These are phyloP conservation scores for Stegana nigrithorax DNA, from an alignment of 2,888 invertebrate species.

Conservation along the genomic window DNA sequence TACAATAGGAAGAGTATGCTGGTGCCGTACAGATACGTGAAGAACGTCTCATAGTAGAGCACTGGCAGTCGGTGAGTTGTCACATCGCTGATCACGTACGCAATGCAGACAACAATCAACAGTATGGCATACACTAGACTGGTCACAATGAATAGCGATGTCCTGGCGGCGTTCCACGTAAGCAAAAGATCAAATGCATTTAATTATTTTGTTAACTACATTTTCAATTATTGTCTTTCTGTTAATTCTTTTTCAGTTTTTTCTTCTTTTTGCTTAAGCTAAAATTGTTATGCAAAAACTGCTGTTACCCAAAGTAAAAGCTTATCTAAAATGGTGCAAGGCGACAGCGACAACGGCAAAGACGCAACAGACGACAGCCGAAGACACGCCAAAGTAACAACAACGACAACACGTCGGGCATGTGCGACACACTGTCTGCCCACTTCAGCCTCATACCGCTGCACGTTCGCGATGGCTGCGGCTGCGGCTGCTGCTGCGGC, in stretches of 20 bases:
- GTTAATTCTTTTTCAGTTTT: no score
- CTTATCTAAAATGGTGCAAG: neutral
- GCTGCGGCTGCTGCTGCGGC: neutral
- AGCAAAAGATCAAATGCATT: no score
- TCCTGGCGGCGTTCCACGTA: no score
- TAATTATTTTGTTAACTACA: no score
- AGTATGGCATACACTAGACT: conserved; percentile 97
- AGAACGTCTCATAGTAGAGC: conserved; percentile 95
- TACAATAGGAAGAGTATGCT: conserved; percentile 93
- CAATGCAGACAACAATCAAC: conserved; percentile 91
- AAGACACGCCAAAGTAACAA: neutral
- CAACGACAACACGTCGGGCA: neutral
- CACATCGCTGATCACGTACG: conserved; percentile 94
- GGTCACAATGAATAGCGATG: conserved; percentile 93
- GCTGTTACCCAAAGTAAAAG: neutral
- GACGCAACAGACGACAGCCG: no score
- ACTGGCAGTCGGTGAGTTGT: conserved; percentile 92
- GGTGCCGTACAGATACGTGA: conserved; percentile 92
- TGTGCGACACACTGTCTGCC: neutral
- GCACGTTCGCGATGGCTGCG: neutral
- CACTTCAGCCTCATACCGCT: neutral
- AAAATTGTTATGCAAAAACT: neutral
- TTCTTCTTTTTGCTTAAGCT: no score
- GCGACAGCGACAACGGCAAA: neutral
- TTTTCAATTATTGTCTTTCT: no score